Evolutionary conservation across 2,113 vertebrate species (phyloP).

Genomic region (Lepisosteus osseus): DNA sequence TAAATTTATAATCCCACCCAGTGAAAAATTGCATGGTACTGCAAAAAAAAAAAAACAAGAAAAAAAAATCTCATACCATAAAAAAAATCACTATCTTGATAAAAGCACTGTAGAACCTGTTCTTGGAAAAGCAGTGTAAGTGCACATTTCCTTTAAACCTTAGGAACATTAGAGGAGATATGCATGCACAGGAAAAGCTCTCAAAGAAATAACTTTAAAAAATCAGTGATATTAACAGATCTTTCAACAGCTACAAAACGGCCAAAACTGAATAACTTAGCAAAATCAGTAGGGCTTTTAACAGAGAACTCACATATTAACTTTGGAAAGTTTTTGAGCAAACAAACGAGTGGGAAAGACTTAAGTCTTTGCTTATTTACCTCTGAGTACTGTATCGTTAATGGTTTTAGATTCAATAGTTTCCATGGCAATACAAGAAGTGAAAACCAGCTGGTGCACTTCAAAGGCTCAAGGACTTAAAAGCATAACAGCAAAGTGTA

Average conservation of each 20-base stretch:
- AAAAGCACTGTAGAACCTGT: too few relatives aligned
- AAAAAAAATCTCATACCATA: too few relatives aligned
- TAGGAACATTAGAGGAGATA: too few relatives aligned
- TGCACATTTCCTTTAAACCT: too few relatives aligned
- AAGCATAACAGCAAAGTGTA: constrained; percentile 30
- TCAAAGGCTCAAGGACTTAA: constrained; percentile 42
- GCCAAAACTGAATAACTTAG: constrained; percentile 12
- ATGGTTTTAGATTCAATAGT: constrained; percentile 28
- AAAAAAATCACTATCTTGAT: too few relatives aligned
- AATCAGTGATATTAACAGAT: constrained; percentile 18
- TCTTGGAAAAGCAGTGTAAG: too few relatives aligned
- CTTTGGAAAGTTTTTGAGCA: neutral
- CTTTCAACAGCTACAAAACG: constrained; percentile 11
- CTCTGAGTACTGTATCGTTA: constrained; percentile 5
- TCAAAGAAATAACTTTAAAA: too few relatives aligned
- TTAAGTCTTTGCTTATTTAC: neutral
- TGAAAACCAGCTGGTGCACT: constrained; percentile 42
- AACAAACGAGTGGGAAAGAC: neutral
- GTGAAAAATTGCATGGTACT: constrained; percentile 21
- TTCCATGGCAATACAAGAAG: constrained; percentile 37
- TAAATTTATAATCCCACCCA: constrained; percentile 27
- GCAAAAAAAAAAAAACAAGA: too few relatives aligned
- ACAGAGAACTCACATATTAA: neutral
- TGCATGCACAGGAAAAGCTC: too few relatives aligned
- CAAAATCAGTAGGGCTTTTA: neutral